A percentile compares a stretch with the other conserved stretches of the same genome.
These are phyloP conservation scores for roundworm (Caenorhabditis elegans) DNA, from an alignment of 1,140 invertebrate genomes.

Conservation along the genomic window DNA sequence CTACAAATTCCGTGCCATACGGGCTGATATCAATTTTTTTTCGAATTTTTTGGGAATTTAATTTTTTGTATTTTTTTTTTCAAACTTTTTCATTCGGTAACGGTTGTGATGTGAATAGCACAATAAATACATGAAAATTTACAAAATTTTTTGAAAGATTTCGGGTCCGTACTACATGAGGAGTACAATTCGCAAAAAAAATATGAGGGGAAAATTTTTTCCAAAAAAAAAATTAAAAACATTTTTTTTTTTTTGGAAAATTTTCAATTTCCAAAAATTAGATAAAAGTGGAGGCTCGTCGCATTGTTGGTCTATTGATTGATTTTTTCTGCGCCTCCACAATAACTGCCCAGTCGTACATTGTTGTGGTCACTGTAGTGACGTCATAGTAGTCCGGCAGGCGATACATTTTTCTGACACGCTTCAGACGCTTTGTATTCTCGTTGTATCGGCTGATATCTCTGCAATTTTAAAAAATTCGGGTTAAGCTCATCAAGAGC, in stretches of 20 bases:
- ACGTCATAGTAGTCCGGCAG: slow-evolving; percentile 57
- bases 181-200: neutral
- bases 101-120: slow-evolving; percentile 21
- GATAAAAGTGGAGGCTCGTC: neutral
- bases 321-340: slow-evolving; percentile 50
- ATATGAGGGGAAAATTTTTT: neutral
- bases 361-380: slow-evolving; percentile 52
- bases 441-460: slow-evolving; percentile 52
- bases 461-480: slow-evolving; percentile 41
- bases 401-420: slow-evolving; percentile 57
- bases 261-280: no score
- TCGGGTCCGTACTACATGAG: neutral
- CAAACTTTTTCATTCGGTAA: neutral
- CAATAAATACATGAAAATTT: neutral
- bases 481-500: no score
- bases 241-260: no score
- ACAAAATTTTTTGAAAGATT: neutral
- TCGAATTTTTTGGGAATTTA: neutral
- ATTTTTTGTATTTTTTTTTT: no score
- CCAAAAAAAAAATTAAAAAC: neutral
- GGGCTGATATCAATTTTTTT: neutral
- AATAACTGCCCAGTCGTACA: slow-evolving; percentile 60
- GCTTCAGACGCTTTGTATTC: slow-evolving; percentile 54
- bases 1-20: neutral
- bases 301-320: slow-evolving; percentile 30